These are phyloP conservation scores for Rhagonycha fulva DNA, from an alignment of 2,888 invertebrate genomes.

Conservation along the genomic window DNA sequence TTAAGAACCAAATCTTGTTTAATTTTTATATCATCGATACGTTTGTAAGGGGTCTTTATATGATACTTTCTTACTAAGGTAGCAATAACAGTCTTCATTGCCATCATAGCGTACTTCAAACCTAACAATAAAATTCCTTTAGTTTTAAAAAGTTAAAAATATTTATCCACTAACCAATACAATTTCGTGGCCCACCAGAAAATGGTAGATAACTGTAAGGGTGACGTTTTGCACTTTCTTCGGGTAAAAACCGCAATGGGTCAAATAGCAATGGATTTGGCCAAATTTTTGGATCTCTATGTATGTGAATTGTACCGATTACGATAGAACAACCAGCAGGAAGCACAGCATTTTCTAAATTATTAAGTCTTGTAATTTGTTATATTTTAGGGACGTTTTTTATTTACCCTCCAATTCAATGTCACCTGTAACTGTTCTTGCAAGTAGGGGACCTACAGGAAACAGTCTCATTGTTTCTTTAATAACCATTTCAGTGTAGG, in stretches of 20 bases:
- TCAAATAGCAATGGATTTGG: constrained; percentile 9
- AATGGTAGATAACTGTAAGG: constrained; percentile 10
- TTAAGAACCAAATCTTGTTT: constrained; percentile 1
- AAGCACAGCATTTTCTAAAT: background rate
- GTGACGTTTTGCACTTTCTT: constrained; percentile 8
- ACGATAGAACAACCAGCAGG: constrained; percentile 1
- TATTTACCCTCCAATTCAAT: constrained; percentile 20
- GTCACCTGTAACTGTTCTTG: constrained; percentile 15
- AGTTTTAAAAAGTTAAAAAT: background rate
- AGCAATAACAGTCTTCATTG: background rate
- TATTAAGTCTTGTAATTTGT: background rate
- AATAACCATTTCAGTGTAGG: constrained; percentile 28
- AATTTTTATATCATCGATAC: background rate
- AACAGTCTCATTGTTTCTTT: constrained; percentile 31
- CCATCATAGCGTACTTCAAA: constrained; percentile 3
- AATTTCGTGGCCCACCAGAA: constrained; percentile 8
- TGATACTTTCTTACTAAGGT: background rate
- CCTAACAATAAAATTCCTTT: background rate
- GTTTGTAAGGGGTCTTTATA: background rate
- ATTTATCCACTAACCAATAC: background rate
- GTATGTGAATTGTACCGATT: background rate
- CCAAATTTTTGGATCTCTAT: constrained; percentile 3
- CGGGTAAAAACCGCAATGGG: constrained; percentile 12
- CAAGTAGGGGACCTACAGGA: constrained; percentile 20
- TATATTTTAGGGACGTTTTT: background rate